Base-by-base conservation (phyloP, 2,888 invertebrate genomes). In the Phyllotreta striolata region DNA sequence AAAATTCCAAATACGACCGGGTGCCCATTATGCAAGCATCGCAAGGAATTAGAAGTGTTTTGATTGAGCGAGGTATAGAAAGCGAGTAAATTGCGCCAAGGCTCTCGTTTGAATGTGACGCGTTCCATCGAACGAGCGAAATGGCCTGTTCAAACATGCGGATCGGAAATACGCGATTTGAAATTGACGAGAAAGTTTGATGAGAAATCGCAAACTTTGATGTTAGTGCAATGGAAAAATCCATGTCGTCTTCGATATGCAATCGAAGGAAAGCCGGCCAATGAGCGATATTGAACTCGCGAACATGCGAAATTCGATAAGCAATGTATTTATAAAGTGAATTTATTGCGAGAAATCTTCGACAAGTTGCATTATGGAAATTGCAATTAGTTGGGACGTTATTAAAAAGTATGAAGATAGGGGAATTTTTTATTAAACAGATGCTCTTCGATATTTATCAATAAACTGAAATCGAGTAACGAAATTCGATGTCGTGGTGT, bases 111-210 rank as follows among this genome's bases (percentile, higher is more conserved):
- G 49, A 49, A 51, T 35, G 37, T 51, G 38, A 35, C 57, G 9
- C 49, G 24, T 58, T 58, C 58, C 49, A 58, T 58, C 35, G 24
- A 58, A 37, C 34, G 58, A 58, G 58, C 34, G 49, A 58, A 58
- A 58, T 58, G 34, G 58, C 34, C 49, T 58, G 49, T 58, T 58
- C 49, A 58, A 58, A 58, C 40, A 58, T 40, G 41, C 49, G 39
- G 14, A 37, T 58, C 49, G 58, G 49, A 58, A 58, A 58, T 58
- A 58, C 40, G 5, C 49, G 49, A 49, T 58, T 13, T 24, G 58
- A 39, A 24, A 49, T 13, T 49, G 40, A 39, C 57, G 37, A 49
- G 24, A 24, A 24, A 58, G 57, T 57, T 57, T 57, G 57, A 44
- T 13, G 57, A 57, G 57, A 24, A 57, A 57, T 38, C 38, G 58